Evolutionary conservation across 2,797 vertebrate species (phyloP), one percentile per base, ranked within the genome.

Genomic region (Amblyopsis hoosieri): DNA sequence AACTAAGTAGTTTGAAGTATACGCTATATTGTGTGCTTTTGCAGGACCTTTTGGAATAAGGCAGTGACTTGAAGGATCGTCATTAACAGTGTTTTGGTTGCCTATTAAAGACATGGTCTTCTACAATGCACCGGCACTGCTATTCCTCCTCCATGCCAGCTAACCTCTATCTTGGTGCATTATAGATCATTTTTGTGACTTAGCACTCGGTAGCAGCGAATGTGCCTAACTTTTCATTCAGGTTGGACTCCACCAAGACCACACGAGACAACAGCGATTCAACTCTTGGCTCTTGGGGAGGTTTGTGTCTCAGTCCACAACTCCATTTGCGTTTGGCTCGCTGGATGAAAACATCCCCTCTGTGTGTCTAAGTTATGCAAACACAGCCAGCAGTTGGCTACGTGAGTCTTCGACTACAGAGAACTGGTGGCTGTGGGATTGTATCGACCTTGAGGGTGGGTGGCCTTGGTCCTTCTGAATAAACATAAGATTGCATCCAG

Each of bases 31-130:
- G 29, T 75, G 64, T 87, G 19, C 78, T 19, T 45, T 61, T 17
- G 8, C 62, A 94, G 93, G 92, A 93, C 62, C 90, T 93, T 33
- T 74, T 94, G 79, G 90, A 91, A 69, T 93, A 87, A 88, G 60
- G 49, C 23, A 47, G 63, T 55, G 29, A 45, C 10, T 15, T 59
- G 14, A 67, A 65, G 66, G 54, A 63, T 73, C 72, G 61, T 64
- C 56, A 64, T 62, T 76, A 60, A 74, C 47, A 14, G 11, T 11
- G 14, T 71, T 62, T 53, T 62, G 64, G 19, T 13, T 33, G 67
- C 60, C 23, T 62, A 14, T 45, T 12, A 17, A 53, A 57, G 60
- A 62, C 51, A 10, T 64, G 52, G 68, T 71, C 71, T 81, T 56
- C 59, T 62, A 52, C 37, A 62, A 74, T 54, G 77, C 66, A 75